A percentile compares a stretch with the other conserved stretches of the same genome.
phyloP scores from a whole-genome alignment of 1,140 invertebrate species.

The Hylaeus volcanicus region DNA sequence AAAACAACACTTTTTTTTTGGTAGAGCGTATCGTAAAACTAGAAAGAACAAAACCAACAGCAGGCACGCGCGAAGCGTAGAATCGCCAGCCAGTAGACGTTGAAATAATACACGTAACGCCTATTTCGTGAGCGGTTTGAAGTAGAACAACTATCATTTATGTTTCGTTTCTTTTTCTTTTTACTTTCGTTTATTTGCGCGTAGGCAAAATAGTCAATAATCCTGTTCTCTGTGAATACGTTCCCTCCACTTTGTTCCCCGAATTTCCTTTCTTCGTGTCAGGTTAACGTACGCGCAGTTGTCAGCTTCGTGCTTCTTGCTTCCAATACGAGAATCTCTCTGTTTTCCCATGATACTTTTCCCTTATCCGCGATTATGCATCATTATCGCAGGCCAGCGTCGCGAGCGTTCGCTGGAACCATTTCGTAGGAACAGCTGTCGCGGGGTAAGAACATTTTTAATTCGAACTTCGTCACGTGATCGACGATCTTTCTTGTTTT shows the following conservation, averaged over 20 bases:
- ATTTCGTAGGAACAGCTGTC: neutral
- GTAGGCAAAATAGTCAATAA: constrained; percentile 29
- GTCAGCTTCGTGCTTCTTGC: constrained; percentile 64
- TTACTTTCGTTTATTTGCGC: constrained; percentile 40
- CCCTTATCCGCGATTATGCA: constrained; percentile 36
- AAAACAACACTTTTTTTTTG: neutral
- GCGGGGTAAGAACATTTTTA: neutral
- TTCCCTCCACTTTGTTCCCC: neutral
- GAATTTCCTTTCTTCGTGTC: constrained; percentile 22
- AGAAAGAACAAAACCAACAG: neutral
- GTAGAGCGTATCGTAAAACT: constrained; percentile 13
- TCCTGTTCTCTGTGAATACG: neutral
- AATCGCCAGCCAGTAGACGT: constrained; percentile 56
- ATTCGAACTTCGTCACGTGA: neutral
- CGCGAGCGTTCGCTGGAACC: neutral
- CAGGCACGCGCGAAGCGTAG: constrained; percentile 54
- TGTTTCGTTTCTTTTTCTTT: neutral
- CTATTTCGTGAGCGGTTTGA: constrained; percentile 30
- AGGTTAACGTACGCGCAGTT: constrained; percentile 61
- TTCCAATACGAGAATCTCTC: constrained; percentile 57
- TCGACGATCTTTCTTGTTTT: neutral
- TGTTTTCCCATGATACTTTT: constrained; percentile 33
- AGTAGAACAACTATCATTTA: constrained; percentile 20
- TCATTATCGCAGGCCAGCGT: neutral
- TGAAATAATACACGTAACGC: constrained; percentile 35